phyloP scores from a whole-genome alignment of 2,888 invertebrate genomes.

The Drosophila seclusa region DNA sequence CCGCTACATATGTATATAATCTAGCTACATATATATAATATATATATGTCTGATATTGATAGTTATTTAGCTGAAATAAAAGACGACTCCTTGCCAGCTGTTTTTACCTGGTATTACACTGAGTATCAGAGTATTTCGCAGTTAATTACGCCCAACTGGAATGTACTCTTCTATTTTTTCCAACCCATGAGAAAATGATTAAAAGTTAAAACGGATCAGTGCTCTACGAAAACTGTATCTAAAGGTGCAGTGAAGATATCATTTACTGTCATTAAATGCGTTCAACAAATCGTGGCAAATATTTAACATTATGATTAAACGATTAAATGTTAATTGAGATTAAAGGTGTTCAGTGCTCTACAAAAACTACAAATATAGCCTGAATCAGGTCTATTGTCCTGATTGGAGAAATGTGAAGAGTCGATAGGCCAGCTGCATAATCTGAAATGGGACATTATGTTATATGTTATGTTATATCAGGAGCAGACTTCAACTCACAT shows the following conservation, averaged over 20 bases:
- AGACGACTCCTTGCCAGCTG: not conserved
- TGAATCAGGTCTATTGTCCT: not conserved
- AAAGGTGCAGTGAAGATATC: not conserved
- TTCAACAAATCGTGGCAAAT: not conserved
- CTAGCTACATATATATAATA: too few relatives aligned
- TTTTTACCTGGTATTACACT: not conserved
- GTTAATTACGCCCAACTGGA: not conserved
- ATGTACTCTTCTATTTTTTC: not conserved
- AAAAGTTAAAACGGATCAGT: not conserved
- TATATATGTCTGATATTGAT: not conserved
- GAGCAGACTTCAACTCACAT: constrained; percentile 38
- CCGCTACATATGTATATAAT: not conserved
- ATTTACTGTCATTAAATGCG: not conserved
- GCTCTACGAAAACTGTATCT: not conserved
- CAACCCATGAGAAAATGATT: not conserved
- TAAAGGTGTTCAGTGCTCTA: not conserved
- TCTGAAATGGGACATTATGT: constrained; percentile 28
- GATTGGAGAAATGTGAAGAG: constrained; percentile 67
- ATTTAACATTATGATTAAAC: not conserved
- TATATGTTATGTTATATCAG: too few relatives aligned
- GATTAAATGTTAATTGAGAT: not conserved
- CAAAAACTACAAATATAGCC: not conserved
- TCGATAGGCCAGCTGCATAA: constrained; percentile 61
- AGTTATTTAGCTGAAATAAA: not conserved
- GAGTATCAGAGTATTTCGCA: not conserved